Base-by-base conservation (phyloP, 1,140 invertebrate species). In the Subanguina moxae region DNA sequence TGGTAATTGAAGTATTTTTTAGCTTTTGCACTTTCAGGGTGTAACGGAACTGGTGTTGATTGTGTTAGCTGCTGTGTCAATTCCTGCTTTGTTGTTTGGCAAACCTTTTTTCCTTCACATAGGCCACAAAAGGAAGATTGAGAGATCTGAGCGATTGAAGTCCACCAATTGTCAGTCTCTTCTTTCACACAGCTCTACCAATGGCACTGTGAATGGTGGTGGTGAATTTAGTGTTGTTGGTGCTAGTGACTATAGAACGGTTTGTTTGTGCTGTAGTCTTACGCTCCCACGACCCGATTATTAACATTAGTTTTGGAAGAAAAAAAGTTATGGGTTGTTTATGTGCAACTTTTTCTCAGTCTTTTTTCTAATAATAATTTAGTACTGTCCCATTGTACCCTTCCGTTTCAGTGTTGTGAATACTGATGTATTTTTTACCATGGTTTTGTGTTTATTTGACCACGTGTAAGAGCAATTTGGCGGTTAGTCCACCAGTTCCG, bases 71-170 rank as follows among this genome's bases (percentile, higher is more conserved):
- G 74, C 94, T 0, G 73, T 89, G 28, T 94, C 92, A 82, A 89
- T 97, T 32, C 94, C 94, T 0, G 88, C 92, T 78, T 90, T 98
- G 90, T 86, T 97, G 66, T 83, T 94, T 3, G 90, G 90, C 5
- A 97, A 94, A 84, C 94, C 94, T 0, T 81, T 94, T 27, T 72
- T 70, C 21, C 63, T 68, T 27, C 64, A 64, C 27, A 62, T 25
- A 13, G 32, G 42, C 21, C 59, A 67, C 28, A 62, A 57, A 25
- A 45, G 38, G 25, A 3, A 32, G 46, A 11, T 19, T n/a, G 21
- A n/a, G 21, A 38, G 15, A 28, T 25, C 15, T 45, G 19, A 19
- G 19, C 15, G 57, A 64, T 27, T 21, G 45, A n/a, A 17, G 68
- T 30, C 56, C 43, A 30, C 11, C 42, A 28, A 19, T 27, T 21